Evolutionary conservation across 2,888 invertebrate species (phyloP).

Genomic region (Eupithecia pulchellata): DNA sequence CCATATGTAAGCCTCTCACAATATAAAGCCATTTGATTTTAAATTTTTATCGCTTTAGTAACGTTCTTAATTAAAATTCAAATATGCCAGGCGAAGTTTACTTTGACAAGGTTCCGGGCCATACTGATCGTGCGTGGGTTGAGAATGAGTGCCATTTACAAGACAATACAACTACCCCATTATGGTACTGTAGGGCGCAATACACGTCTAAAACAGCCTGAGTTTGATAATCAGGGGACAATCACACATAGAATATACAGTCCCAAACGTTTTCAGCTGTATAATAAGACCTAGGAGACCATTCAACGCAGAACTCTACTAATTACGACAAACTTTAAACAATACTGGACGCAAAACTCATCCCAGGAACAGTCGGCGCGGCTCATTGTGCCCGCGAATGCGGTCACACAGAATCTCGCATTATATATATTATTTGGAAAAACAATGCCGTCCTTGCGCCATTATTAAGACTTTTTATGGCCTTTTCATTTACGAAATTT

Average conservation of each 20-base stretch:
- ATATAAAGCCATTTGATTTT: no score
- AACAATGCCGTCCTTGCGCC: conserved; percentile 77
- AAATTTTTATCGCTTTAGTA: no score
- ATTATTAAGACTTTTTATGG: conserved; percentile 78
- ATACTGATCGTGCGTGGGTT: not conserved
- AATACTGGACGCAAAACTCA: conserved; percentile 83
- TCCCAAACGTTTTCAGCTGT: conserved; percentile 56
- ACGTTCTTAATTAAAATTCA: no score
- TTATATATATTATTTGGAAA: conserved; percentile 83
- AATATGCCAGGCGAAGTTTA: no score
- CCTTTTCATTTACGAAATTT: conserved; percentile 52
- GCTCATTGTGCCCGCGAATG: conserved; percentile 81
- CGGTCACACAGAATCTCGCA: conserved; percentile 79
- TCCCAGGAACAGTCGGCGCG: conserved; percentile 76
- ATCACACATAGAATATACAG: conserved; percentile 44
- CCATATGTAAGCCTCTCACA: no score
- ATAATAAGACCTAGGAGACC: conserved; percentile 78
- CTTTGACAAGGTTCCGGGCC: not conserved
- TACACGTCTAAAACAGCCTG: conserved; percentile 30
- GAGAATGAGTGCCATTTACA: conserved; percentile 1
- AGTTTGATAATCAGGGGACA: conserved; percentile 41
- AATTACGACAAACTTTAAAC: conserved; percentile 85
- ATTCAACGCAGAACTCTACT: conserved; percentile 81
- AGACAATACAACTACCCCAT: conserved; percentile 19
- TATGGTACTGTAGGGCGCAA: conserved; percentile 22